These are phyloP conservation scores for Rana temporaria DNA, from an alignment of 2,113 vertebrate species.

Conservation along the genomic window DNA sequence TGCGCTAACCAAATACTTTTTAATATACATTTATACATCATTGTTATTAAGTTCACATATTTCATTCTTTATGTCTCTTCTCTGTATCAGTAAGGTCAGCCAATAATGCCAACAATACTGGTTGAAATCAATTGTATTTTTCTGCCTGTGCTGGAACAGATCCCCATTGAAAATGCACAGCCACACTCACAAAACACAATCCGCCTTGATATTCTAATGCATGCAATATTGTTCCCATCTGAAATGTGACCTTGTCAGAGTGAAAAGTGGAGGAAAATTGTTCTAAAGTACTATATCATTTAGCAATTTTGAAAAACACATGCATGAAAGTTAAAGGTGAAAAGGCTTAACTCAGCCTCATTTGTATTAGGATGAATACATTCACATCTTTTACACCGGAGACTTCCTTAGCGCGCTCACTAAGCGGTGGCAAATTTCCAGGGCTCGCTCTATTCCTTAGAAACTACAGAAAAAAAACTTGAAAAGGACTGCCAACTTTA, in stretches of 20 bases:
- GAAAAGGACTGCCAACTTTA: background rate
- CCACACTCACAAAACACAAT: background rate
- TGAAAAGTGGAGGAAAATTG: conserved; percentile 20
- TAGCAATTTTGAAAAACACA: conserved; percentile 42
- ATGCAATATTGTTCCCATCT: conserved; percentile 23
- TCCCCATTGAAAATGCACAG: conserved; percentile 6
- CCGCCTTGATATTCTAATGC: conserved; percentile 20
- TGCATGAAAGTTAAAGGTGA: conserved; percentile 39
- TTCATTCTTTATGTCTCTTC: background rate
- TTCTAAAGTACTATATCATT: conserved; percentile 31
- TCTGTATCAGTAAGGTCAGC: background rate
- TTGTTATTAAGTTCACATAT: background rate
- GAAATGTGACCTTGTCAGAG: conserved; percentile 29
- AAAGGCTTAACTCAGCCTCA: conserved; percentile 24
- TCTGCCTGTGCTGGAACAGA: background rate
- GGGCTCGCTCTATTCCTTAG: background rate
- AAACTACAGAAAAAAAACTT: background rate
- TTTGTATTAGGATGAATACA: conserved; percentile 10
- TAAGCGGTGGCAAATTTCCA: background rate
- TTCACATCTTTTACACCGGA: background rate
- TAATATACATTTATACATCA: no score
- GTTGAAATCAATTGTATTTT: background rate
- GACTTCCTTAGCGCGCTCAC: background rate
- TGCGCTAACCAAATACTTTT: no score
- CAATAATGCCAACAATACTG: background rate